These are phyloP conservation scores for Coranthus polyacanthus DNA, from an alignment of 2,797 vertebrate genomes.

Conservation along the genomic window DNA sequence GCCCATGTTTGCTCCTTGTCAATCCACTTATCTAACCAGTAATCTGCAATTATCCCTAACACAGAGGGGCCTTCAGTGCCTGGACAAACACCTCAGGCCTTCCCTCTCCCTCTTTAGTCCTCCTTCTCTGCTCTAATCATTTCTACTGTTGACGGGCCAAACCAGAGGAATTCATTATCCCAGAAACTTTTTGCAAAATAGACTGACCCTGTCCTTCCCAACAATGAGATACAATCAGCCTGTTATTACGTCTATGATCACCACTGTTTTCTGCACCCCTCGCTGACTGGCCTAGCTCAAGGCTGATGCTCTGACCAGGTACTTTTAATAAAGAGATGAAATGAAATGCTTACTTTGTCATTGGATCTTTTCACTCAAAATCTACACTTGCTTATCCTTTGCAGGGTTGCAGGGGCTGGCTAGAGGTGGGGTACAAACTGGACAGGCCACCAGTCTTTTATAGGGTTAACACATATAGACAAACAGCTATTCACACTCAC, in stretches of 20 bases:
- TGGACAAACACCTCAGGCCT: slow-evolving; percentile 60
- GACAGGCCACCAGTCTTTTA: slow-evolving; percentile 12
- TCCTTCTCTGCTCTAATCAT: slow-evolving; percentile 51
- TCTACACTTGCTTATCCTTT: background rate
- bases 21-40: slow-evolving; percentile 72
- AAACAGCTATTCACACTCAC: slow-evolving; percentile 31
- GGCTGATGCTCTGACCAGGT: background rate
- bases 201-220: slow-evolving; percentile 38
- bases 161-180: slow-evolving; percentile 71
- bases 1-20: slow-evolving; percentile 45
- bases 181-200: slow-evolving; percentile 52
- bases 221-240: slow-evolving; percentile 43
- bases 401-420: background rate
- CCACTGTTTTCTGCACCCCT: slow-evolving; percentile 30
- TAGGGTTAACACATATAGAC: slow-evolving; percentile 11
- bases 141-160: slow-evolving; percentile 65
- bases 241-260: slow-evolving; percentile 43
- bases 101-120: slow-evolving; percentile 36
- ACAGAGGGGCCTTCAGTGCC: slow-evolving; percentile 36
- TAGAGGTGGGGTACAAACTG: no score
- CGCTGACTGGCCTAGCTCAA: background rate
- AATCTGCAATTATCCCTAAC: slow-evolving; percentile 72
- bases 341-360: no score
- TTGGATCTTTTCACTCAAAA: background rate
- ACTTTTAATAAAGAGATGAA: no score